Percentiles rank a stretch among this genome's conserved stretches.
Conservation (phyloP, 2,797 vertebrate species). For the Lateolabrax maculatus region DNA sequence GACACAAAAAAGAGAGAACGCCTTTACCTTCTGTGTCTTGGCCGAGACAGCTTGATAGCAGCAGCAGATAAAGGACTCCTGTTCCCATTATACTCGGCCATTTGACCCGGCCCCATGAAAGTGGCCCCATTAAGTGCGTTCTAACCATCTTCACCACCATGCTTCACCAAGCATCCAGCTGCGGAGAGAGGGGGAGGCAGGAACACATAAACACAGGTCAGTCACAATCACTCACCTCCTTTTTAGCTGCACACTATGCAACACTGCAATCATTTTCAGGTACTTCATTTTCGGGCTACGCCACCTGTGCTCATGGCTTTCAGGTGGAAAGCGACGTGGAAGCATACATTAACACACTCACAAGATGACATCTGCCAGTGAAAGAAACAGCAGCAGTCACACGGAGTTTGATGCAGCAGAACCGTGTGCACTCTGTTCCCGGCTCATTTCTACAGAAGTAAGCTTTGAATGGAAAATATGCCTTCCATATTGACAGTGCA, state of each 20-base stretch:
- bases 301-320: slow-evolving; percentile 10
- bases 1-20: background rate
- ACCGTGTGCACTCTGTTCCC: slow-evolving; percentile 9
- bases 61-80: slow-evolving; percentile 79
- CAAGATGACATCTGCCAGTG: slow-evolving; percentile 32
- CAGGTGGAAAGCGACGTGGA: background rate
- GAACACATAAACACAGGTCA: slow-evolving; percentile 51
- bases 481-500: slow-evolving; percentile 23
- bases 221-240: slow-evolving; percentile 22
- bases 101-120: slow-evolving; percentile 76
- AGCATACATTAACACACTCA: slow-evolving; percentile 15
- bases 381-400: background rate
- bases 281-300: background rate
- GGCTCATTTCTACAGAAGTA: slow-evolving; percentile 6
- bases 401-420: slow-evolving; percentile 36
- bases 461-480: slow-evolving; percentile 37
- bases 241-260: background rate
- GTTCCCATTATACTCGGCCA: slow-evolving; percentile 75
- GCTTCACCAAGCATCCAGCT: slow-evolving; percentile 82
- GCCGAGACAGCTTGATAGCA: slow-evolving; percentile 76
- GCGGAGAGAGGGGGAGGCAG: slow-evolving; percentile 51
- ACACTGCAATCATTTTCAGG: slow-evolving; percentile 12
- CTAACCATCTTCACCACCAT: slow-evolving; percentile 84
- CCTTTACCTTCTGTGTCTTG: slow-evolving; percentile 86
- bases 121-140: slow-evolving; percentile 60